Base-by-base conservation (phyloP, 2,113 vertebrate genomes). In the Dolichotis patagonum region DNA sequence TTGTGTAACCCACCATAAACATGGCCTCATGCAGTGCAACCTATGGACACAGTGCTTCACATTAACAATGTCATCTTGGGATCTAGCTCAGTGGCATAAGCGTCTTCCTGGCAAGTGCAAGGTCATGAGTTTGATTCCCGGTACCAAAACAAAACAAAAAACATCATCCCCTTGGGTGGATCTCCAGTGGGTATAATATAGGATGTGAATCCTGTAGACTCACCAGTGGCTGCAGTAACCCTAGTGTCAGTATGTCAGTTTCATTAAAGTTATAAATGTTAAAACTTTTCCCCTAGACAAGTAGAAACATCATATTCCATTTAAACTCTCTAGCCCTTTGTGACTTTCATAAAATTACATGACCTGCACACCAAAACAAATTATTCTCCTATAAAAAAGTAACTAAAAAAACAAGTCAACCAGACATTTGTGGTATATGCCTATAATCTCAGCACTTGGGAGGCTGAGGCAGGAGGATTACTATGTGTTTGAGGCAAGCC, bases 281-380 rank as follows among this genome's bases (percentile, higher is more conserved):
- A 24, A 43, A 77, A 60, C 58, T 19, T 85, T 84, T 87, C 38
- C 85, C 63, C 60, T 2, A 88, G 32, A 12, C 30, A 85, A 41
- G 58, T 35, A 82, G 54, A 88, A 95, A 63, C 26, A 16, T 26
- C 20, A 49, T 30, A 5, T 75, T 81, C 71, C 49, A 75, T 38
- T 80, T 71, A 73, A 85, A 75, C 28, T 7, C 56, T 77, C 22
- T 46, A 38, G 67, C 69, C 56, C 78, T 83, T 67, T 78, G 38
- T 80, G 56, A 80, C 77, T 65, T 86, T 69, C 78, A 85, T 85
- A 62, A 58, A 41, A 85, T 94, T 90, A 52, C 69, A 85, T 41
- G 22, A 43, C 11, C 24, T 43, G 62, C 43, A 46, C 13, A 13
- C 69, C 24, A 60, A 38, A 63, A 43, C 43, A 69, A 88, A 49